Evolutionary conservation across 2,113 vertebrate genomes (phyloP).

Genomic region (Pachypanchax playfairii): DNA sequence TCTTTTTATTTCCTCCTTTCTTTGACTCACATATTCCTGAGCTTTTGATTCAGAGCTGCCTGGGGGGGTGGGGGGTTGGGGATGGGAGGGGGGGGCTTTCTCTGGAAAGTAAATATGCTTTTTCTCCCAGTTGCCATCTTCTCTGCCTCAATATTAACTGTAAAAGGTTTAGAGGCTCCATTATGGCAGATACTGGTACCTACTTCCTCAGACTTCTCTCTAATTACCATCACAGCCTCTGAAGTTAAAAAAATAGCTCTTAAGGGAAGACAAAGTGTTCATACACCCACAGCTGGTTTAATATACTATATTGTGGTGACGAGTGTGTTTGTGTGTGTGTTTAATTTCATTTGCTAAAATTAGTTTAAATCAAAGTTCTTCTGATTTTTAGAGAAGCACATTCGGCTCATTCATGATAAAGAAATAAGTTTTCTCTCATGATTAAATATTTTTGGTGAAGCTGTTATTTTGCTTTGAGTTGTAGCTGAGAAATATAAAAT

Average conservation of each 20-base stretch:
- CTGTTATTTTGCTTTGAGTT: too few relatives aligned
- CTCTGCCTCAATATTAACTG: slow-evolving; percentile 19
- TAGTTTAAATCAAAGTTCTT: background rate
- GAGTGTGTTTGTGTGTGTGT: too few relatives aligned
- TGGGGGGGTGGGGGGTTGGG: background rate
- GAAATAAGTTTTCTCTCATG: too few relatives aligned
- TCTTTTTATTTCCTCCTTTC: slow-evolving; percentile 19
- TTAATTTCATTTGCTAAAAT: slow-evolving; percentile 4
- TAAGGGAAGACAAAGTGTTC: slow-evolving; percentile 17
- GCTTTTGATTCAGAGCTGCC: slow-evolving; percentile 41
- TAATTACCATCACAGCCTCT: slow-evolving; percentile 36
- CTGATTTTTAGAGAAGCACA: too few relatives aligned
- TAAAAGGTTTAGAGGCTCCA: slow-evolving; percentile 18
- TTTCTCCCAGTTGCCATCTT: slow-evolving; percentile 18
- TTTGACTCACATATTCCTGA: slow-evolving; percentile 34
- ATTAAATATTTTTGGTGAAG: too few relatives aligned
- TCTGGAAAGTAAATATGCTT: slow-evolving; percentile 43
- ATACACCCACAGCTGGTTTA: too few relatives aligned
- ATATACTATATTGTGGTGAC: slow-evolving; percentile 12
- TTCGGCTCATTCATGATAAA: too few relatives aligned
- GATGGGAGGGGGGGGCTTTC: background rate
- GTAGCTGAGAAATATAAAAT: too few relatives aligned
- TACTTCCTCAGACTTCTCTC: slow-evolving; percentile 14
- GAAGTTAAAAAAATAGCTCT: slow-evolving; percentile 29
- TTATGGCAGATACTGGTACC: slow-evolving; percentile 22